Evolutionary conservation across 2,113 vertebrate species (phyloP).

Genomic region (Garra rufa): DNA sequence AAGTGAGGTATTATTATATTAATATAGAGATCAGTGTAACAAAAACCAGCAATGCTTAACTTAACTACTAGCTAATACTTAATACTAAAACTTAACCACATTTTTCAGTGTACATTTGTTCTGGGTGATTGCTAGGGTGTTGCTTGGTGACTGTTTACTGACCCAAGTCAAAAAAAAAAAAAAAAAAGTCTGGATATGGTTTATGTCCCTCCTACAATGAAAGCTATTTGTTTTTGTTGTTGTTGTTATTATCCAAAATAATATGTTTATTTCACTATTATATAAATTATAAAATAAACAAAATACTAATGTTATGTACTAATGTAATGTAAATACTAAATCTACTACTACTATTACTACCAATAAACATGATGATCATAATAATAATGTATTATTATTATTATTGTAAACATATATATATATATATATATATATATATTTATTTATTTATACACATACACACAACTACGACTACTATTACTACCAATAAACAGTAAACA

Average conservation of each 20-base stretch:
- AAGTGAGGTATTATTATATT: not conserved
- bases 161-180: not conserved
- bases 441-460: too few relatives aligned
- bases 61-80: not conserved
- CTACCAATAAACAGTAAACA: too few relatives aligned
- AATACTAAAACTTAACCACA: not conserved
- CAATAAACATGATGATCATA: too few relatives aligned
- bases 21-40: not conserved
- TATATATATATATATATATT: too few relatives aligned
- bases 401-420: too few relatives aligned
- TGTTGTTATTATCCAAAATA: not conserved
- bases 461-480: too few relatives aligned
- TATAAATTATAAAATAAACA: too few relatives aligned
- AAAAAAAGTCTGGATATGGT: not conserved
- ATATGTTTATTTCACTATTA: too few relatives aligned
- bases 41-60: not conserved
- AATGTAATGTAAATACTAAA: too few relatives aligned
- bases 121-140: not conserved
- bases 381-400: too few relatives aligned
- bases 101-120: not conserved
- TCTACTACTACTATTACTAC: too few relatives aligned
- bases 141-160: not conserved
- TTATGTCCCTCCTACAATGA: not conserved
- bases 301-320: too few relatives aligned
- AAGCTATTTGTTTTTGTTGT: not conserved